A percentile compares a stretch with the other conserved stretches of the same genome.
These are phyloP conservation scores for Xenentodon cancila DNA, from an alignment of 2,797 vertebrate genomes.

Conservation along the genomic window DNA sequence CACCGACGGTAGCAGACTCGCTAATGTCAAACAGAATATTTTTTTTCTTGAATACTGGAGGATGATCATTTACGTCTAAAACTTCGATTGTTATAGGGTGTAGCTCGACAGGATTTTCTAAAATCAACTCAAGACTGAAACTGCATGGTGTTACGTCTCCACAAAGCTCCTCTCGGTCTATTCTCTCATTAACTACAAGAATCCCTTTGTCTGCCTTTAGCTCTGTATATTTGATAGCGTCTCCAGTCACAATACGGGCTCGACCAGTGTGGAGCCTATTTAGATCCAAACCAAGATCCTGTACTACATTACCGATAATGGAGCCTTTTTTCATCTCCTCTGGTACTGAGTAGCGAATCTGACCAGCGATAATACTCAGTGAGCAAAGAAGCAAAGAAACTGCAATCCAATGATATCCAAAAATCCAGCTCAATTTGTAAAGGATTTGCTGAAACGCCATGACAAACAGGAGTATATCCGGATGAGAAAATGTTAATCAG, in stretches of 20 bases:
- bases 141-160: conserved; percentile 69
- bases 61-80: conserved; percentile 75
- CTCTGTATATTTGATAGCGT: conserved; percentile 70
- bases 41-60: conserved; percentile 49
- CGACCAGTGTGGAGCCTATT: conserved; percentile 64
- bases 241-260: conserved; percentile 73
- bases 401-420: conserved; percentile 41
- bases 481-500: no score
- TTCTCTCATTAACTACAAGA: conserved; percentile 75
- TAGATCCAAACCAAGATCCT: conserved; percentile 75
- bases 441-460: no score
- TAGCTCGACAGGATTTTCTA: conserved; percentile 77
- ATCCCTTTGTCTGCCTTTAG: conserved; percentile 74
- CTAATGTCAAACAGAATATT: conserved; percentile 53
- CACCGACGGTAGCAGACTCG: neutral
- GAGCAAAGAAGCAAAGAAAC: conserved; percentile 44
- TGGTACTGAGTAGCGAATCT: conserved; percentile 86
- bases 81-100: conserved; percentile 68
- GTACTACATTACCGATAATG: conserved; percentile 75
- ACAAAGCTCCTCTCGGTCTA: conserved; percentile 80
- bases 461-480: neutral
- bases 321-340: conserved; percentile 85
- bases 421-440: conserved; percentile 63
- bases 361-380: conserved; percentile 42
- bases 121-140: conserved; percentile 74